phyloP scores from a whole-genome alignment of 1,140 invertebrate species.

The Thaumetopoea pityocampa region DNA sequence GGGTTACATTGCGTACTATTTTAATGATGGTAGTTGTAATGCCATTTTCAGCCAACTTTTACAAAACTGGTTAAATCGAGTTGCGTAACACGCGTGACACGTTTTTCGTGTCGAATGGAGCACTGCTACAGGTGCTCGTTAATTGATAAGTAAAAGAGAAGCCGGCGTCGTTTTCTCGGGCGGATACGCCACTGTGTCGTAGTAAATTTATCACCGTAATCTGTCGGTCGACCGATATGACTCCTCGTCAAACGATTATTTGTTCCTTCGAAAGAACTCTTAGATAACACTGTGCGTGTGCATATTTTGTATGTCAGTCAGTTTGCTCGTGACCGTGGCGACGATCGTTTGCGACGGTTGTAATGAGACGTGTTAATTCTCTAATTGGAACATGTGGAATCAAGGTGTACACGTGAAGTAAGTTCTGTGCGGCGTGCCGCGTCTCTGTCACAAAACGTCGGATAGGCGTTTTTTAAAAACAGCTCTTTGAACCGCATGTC shows the following conservation, averaged over 20 bases:
- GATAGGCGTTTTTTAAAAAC: too few species aligned
- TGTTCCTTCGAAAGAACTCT: slow-evolving; percentile 31
- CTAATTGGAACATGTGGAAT: slow-evolving; percentile 50
- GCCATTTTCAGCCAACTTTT: too few species aligned
- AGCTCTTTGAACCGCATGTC: too few species aligned
- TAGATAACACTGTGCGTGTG: slow-evolving; percentile 51
- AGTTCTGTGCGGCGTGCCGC: slow-evolving; percentile 25
- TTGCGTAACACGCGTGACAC: too few species aligned
- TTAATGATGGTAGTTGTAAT: too few species aligned
- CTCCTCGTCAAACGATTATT: slow-evolving; percentile 29
- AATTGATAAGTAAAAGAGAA: too few species aligned
- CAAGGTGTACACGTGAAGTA: slow-evolving; percentile 56
- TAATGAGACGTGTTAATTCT: slow-evolving; percentile 30
- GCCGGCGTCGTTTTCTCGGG: not conserved
- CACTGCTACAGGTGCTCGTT: too few species aligned
- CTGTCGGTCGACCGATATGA: slow-evolving; percentile 28
- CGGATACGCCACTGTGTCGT: slow-evolving; percentile 8
- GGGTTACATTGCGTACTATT: too few species aligned
- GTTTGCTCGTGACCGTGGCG: slow-evolving; percentile 23
- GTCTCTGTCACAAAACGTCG: too few species aligned
- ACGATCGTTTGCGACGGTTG: slow-evolving; percentile 24
- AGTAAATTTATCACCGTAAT: slow-evolving; percentile 41
- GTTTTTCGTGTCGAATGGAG: too few species aligned
- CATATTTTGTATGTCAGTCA: slow-evolving; percentile 33
- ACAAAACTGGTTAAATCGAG: too few species aligned